Evolutionary conservation across 2,888 invertebrate genomes (phyloP).

Genomic region (Caenorhabditis angaria): DNA sequence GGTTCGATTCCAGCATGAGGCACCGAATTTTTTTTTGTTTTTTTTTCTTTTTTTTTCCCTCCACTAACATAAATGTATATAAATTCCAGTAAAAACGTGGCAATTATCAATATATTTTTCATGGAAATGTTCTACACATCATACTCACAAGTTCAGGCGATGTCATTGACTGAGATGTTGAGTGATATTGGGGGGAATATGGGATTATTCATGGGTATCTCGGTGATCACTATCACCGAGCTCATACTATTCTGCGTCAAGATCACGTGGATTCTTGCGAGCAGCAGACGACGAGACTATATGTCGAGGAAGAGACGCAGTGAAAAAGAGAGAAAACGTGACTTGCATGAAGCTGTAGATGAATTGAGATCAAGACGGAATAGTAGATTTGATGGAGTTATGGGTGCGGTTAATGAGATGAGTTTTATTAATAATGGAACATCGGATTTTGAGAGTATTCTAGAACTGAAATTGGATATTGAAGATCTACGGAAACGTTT

Average conservation of each 20-base stretch:
- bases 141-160: slow-evolving; percentile 63
- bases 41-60: no score
- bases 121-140: slow-evolving; percentile 67
- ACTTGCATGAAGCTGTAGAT: slow-evolving; percentile 39
- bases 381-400: background rate
- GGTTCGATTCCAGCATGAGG: slow-evolving; percentile 69
- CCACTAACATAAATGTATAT: background rate
- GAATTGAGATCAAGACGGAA: slow-evolving; percentile 14
- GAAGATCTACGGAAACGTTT: no score
- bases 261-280: slow-evolving; percentile 65
- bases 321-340: slow-evolving; percentile 39
- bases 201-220: slow-evolving; percentile 71
- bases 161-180: slow-evolving; percentile 53
- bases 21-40: slow-evolving; percentile 38
- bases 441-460: no score
- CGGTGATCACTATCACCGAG: slow-evolving; percentile 66
- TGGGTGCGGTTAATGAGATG: background rate
- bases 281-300: slow-evolving; percentile 52
- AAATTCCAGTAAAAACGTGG: slow-evolving; percentile 50
- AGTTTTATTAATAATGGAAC: background rate
- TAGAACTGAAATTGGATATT: slow-evolving; percentile 21
- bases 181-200: slow-evolving; percentile 71
- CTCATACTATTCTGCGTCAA: slow-evolving; percentile 63
- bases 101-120: slow-evolving; percentile 66
- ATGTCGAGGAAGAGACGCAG: slow-evolving; percentile 53